These are phyloP conservation scores for Micoletzkya japonica DNA, from an alignment of 2,888 invertebrate species.

Conservation along the genomic window DNA sequence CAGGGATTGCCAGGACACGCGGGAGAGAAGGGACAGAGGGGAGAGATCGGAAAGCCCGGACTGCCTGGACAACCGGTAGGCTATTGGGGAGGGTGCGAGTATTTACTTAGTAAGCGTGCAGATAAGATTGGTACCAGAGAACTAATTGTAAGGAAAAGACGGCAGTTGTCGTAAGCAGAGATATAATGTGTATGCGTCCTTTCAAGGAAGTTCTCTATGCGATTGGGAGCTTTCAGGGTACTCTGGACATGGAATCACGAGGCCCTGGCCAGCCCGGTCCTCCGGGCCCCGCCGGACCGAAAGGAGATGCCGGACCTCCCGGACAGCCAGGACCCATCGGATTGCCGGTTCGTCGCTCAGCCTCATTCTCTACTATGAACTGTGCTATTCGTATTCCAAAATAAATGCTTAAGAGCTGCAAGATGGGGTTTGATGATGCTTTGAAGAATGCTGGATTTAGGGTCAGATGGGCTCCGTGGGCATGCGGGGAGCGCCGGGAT, in stretches of 20 bases:
- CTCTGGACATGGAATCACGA: conserved; percentile 8
- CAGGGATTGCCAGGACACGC: conserved; percentile 58
- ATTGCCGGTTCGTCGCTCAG: conserved; percentile 45
- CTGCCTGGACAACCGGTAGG: conserved; percentile 52
- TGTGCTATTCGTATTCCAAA: too few species aligned
- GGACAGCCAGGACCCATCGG: conserved; percentile 56
- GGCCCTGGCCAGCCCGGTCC: conserved; percentile 27
- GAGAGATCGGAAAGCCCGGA: conserved; percentile 60
- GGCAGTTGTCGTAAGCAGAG: background rate
- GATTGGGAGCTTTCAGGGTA: background rate
- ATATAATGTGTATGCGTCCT: background rate
- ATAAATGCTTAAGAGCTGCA: too few species aligned
- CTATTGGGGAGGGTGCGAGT: too few species aligned
- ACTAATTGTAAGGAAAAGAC: background rate
- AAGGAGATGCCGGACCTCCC: conserved; percentile 48
- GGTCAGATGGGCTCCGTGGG: conserved; percentile 60
- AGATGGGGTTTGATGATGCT: too few species aligned
- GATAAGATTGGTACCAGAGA: background rate
- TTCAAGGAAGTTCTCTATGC: background rate
- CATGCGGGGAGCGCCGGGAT: conserved; percentile 46
- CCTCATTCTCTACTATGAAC: background rate
- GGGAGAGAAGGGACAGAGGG: conserved; percentile 60
- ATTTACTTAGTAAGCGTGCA: background rate
- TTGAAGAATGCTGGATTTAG: conserved; percentile 30
- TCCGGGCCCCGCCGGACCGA: conserved; percentile 41